A percentile compares a stretch with the other conserved stretches of the same genome.
Evolutionary conservation across 2,888 invertebrate species (phyloP).

Genomic region (Zootermopsis nevadensis): DNA sequence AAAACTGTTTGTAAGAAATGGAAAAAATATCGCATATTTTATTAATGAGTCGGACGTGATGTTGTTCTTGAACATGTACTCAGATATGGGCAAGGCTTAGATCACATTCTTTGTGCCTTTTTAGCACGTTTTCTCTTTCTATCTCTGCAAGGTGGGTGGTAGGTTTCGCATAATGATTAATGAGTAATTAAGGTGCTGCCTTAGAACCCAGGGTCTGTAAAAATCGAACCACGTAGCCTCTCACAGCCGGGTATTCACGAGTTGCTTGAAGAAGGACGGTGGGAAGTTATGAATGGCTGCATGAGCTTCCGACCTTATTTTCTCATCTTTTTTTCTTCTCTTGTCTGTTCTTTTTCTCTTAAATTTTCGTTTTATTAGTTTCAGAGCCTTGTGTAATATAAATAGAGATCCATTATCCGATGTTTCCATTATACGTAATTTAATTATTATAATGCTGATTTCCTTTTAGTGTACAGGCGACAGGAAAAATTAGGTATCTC

Average conservation of each 20-base stretch:
- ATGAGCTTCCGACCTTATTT: constrained; percentile 2
- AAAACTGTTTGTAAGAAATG: background rate
- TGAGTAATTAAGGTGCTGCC: constrained; percentile 9
- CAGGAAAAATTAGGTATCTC: background rate
- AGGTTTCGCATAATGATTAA: background rate
- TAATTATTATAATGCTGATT: background rate
- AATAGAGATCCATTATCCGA: constrained; percentile 10
- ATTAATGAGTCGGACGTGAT: background rate
- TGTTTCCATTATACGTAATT: background rate
- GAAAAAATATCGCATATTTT: background rate
- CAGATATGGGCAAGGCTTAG: background rate
- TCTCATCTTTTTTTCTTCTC: background rate
- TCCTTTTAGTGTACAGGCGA: background rate
- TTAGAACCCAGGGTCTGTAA: background rate
- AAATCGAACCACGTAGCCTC: no score
- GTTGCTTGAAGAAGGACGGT: background rate
- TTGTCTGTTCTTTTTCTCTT: background rate
- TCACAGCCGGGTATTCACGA: background rate
- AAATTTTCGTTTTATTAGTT: constrained; percentile 10
- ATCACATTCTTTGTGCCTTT: background rate
- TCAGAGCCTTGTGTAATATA: background rate
- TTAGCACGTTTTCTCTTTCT: background rate
- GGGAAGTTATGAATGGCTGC: constrained; percentile 3
- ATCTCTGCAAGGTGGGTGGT: background rate
- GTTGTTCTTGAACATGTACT: background rate